Conservation (phyloP, 2,888 invertebrate species). For the Drosophila incognita region DNA sequence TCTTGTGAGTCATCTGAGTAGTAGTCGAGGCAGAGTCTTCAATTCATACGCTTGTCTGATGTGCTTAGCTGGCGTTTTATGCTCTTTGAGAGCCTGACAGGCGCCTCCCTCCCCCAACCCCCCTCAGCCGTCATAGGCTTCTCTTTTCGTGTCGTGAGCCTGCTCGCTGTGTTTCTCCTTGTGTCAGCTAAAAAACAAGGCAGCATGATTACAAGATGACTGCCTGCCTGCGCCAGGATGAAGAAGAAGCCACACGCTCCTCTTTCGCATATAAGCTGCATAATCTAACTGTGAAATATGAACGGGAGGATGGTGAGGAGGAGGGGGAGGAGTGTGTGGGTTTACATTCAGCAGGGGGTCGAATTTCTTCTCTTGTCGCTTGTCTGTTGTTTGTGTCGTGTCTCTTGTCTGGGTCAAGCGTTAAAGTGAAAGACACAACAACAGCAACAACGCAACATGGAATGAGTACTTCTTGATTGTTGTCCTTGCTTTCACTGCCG, state of each 20-base stretch:
- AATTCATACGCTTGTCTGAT: slow-evolving; percentile 27
- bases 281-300: slow-evolving; percentile 27
- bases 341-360: slow-evolving; percentile 32
- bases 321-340: not conserved
- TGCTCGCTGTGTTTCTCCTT: slow-evolving; percentile 46
- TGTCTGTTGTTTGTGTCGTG: slow-evolving; percentile 33
- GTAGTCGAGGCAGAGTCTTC: not conserved
- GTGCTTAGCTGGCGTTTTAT: slow-evolving; percentile 65
- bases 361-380: slow-evolving; percentile 39
- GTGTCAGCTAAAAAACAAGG: slow-evolving; percentile 70
- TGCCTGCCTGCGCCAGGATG: slow-evolving; percentile 34
- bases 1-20: slow-evolving; percentile 39
- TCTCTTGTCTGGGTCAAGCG: slow-evolving; percentile 68
- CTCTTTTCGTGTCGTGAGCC: slow-evolving; percentile 13
- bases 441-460: slow-evolving; percentile 9
- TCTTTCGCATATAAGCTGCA: slow-evolving; percentile 47
- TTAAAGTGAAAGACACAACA: slow-evolving; percentile 43
- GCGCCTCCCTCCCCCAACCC: not conserved
- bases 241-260: slow-evolving; percentile 32
- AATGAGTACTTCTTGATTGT: slow-evolving; percentile 33
- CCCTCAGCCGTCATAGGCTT: slow-evolving; percentile 1
- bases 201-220: slow-evolving; percentile 54
- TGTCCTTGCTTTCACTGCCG: slow-evolving; percentile 57
- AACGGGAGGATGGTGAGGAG: too few species aligned
- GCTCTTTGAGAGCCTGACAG: slow-evolving; percentile 48